Conservation (phyloP, 35 echinoderm and acorn worm genomes). For the Heliocidaris tuberculata region DNA sequence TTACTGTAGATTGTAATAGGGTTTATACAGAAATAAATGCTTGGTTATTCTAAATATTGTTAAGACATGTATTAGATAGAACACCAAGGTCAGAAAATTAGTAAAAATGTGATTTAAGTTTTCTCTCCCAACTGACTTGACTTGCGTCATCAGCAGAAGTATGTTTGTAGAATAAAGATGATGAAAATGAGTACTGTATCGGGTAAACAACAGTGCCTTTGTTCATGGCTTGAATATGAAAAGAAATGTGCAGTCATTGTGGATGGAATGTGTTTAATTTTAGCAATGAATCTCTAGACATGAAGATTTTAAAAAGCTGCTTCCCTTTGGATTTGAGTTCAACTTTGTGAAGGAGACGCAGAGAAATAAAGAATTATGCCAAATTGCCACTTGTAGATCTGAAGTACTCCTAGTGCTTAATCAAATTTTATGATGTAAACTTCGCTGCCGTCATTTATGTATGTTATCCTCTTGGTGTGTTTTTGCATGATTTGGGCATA, state of each 20-base stretch:
- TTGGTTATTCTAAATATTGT: not conserved
- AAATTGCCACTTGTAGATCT: not conserved
- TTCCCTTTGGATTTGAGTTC: not conserved
- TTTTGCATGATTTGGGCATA: not conserved
- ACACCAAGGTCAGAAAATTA: not conserved
- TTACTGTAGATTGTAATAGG: not conserved
- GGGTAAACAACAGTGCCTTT: not conserved
- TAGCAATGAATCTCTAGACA: not conserved
- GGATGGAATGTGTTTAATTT: not conserved
- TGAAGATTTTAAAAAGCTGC: not conserved
- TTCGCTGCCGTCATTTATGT: not conserved
- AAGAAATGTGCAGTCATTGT: not conserved
- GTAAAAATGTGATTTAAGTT: not conserved
- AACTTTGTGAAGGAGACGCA: not conserved
- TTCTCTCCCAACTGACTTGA: not conserved
- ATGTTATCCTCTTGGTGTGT: not conserved
- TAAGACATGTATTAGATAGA: not conserved
- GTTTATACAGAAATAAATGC: not conserved
- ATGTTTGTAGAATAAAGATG: not conserved
- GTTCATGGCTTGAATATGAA: not conserved
- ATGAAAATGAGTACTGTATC: not conserved
- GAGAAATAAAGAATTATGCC: not conserved
- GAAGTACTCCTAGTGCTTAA: not conserved
- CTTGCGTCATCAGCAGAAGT: not conserved
- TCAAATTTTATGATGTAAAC: not conserved